These are phyloP conservation scores for Aspidoscelis tigris DNA, from an alignment of 2,113 vertebrate genomes.

Conservation along the genomic window DNA sequence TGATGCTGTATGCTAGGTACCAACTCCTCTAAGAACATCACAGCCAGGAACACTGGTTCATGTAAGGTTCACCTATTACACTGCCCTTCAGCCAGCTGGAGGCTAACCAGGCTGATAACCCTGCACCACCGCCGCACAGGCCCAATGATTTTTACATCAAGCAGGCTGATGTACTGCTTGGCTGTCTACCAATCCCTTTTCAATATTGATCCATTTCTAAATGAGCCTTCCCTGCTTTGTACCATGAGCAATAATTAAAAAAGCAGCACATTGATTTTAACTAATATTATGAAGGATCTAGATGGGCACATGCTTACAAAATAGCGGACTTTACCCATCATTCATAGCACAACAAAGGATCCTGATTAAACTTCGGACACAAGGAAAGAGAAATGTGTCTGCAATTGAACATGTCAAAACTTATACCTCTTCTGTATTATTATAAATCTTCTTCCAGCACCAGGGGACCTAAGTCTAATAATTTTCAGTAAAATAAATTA, in stretches of 20 bases:
- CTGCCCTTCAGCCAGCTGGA: constrained; percentile 96
- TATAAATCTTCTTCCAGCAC: constrained; percentile 73
- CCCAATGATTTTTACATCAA: constrained; percentile 99
- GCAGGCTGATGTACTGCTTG: constrained; percentile 97
- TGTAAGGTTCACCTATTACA: constrained; percentile 92
- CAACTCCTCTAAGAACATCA: constrained; percentile 76
- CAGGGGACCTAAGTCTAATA: constrained; percentile 66
- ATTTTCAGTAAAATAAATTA: constrained; percentile 76
- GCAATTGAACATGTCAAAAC: constrained; percentile 82
- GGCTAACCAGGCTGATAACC: constrained; percentile 97
- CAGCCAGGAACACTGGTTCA: constrained; percentile 91
- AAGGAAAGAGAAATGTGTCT: constrained; percentile 81
- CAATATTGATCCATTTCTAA: constrained; percentile 96
- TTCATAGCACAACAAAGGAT: constrained; percentile 80
- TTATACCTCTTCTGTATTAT: constrained; percentile 80
- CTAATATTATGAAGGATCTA: constrained; percentile 99
- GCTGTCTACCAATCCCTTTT: constrained; percentile 97
- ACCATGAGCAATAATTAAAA: constrained; percentile 99
- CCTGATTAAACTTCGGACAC: constrained; percentile 77
- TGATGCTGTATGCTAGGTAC: constrained; percentile 80
- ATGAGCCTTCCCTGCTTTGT: constrained; percentile 99
- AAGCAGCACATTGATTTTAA: constrained; percentile 99
- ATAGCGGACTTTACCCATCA: constrained; percentile 82
- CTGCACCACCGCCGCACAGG: constrained; percentile 87
- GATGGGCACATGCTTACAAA: constrained; percentile 99